Evolutionary conservation across 2,797 vertebrate genomes (phyloP), one percentile per base, ranked within the genome.

Genomic region (Iguana delicatissima): DNA sequence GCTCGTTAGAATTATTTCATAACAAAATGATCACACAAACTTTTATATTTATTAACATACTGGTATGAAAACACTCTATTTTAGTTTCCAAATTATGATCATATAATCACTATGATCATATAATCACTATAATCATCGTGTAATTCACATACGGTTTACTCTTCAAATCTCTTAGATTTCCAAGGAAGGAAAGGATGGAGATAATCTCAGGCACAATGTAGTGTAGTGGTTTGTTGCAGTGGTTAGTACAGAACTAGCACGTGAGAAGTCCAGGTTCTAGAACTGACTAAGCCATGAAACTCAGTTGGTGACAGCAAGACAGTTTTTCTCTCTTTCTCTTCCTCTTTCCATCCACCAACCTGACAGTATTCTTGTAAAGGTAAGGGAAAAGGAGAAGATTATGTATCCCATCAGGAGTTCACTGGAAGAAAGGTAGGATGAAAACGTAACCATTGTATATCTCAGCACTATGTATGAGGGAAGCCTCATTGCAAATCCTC

Each of bases 1-100:
- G 6, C 26, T 57, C 57, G 13, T 80, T 72, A 32, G 35, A 57
- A 73, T 42, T 79, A 91, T 88, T 95, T 96, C 89, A 46, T 91
- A 84, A 84, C 22, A 85, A 94, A 86, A 0, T 0, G 0, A 93
- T 50, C 90, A 93, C 88, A 92, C 38, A 86, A 88, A 94, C 20
- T 29, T 88, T 3, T 88, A 69, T 3, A 72, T 62, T 35, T 10
- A 42, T 57, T 55, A 88, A 82, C 4, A 16, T 1, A 72, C n/a
- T 3, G 16, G 42, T 26, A 7, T n/a, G 55, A 86, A 46, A 55
- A 80, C 13, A 22, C 8, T 14, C 7, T n/a, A 46, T 32, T 80
- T 81, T 32, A 62, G 38, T 46, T 20, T 64, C 74, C 46, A 55
- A 85, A 42, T 46, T 62, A 32, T 50, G 57, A 24, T 52, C 12